Evolutionary conservation across 2,113 vertebrate species (phyloP).

Genomic region (Tupaia chinensis): DNA sequence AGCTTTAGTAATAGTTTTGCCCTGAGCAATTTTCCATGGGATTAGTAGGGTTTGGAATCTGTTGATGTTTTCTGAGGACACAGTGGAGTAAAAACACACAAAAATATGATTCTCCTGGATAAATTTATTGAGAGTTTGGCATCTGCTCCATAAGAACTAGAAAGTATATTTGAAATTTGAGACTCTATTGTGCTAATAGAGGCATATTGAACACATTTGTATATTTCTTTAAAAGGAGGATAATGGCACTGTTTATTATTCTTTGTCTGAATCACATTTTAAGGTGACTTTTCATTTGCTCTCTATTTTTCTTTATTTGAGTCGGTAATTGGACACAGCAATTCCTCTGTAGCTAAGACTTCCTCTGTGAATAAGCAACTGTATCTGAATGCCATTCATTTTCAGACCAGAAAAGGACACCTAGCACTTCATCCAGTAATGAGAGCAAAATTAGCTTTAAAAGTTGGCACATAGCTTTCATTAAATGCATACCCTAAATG

Average conservation of each 20-base stretch:
- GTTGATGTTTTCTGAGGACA: constrained; percentile 77
- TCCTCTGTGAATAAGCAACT: constrained; percentile 48
- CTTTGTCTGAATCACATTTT: constrained; percentile 73
- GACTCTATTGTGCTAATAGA: constrained; percentile 64
- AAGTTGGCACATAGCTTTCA: not conserved
- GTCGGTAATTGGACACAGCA: constrained; percentile 61
- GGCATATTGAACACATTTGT: constrained; percentile 65
- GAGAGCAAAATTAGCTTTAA: not conserved
- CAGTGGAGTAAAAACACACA: constrained; percentile 68
- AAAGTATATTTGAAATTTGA: constrained; percentile 75
- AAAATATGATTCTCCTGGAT: constrained; percentile 68
- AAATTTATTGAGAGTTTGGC: constrained; percentile 71
- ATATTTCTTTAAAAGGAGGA: constrained; percentile 68
- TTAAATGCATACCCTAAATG: not conserved
- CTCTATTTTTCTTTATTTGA: constrained; percentile 64
- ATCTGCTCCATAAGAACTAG: constrained; percentile 61
- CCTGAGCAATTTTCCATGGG: constrained; percentile 70
- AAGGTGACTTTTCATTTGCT: constrained; percentile 72
- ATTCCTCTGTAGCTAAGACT: constrained; percentile 46
- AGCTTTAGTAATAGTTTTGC: constrained; percentile 67
- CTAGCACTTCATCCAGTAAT: not conserved
- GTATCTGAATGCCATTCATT: constrained; percentile 41
- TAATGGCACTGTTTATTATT: constrained; percentile 68
- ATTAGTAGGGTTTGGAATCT: constrained; percentile 65
- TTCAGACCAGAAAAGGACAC: constrained; percentile 27